Base-by-base conservation (phyloP, 1,140 invertebrate genomes). In the Cecropterus lyciades region DNA sequence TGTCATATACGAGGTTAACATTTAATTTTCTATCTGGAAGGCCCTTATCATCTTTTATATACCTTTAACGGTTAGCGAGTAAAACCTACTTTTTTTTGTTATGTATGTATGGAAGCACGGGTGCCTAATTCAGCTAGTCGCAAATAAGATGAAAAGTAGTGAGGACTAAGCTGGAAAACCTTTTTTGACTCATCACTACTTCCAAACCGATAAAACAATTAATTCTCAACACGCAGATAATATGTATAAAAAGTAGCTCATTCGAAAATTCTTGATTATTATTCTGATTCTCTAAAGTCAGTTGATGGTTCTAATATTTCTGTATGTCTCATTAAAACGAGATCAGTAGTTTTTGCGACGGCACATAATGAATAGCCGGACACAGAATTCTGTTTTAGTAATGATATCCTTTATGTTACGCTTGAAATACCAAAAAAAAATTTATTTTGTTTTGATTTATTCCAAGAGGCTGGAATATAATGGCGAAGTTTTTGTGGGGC, bases 301-400 rank as follows among this genome's bases (percentile, higher is more conserved):
- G 15, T 17, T n/a, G 16, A 24, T 27, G 13, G 14, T 45, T 15
- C 40, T 57, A 57, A 57, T 57, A 45, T 60, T 57, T 27, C 40
- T 30, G 40, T 8, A 46, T 59, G 20, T 48, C 9, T 59, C 56
- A 60, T 60, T 60, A 60, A 60, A 60, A 60, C 30, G 45, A 60
- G 45, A 60, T 49, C 45, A 60, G 57, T 17, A 37, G 57, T 60
- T 60, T 60, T 49, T 60, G 45, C 48, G 45, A 30, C 24, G 13
- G 43, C 3, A 16, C 7, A 48, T 59, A 59, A 59, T 59, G 56
- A 48, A 59, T 59, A 59, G 43, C 56, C 27, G 56, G 43, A 46
- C 43, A 48, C 43, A 59, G 15, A 46, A 59, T 17, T 62, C 33
- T 49, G 45, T 16, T 60, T 60, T 60, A 49, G 46, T 48, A 49